These are phyloP conservation scores for Harpagifer antarcticus DNA, from an alignment of 2,797 vertebrate genomes.

Conservation along the genomic window DNA sequence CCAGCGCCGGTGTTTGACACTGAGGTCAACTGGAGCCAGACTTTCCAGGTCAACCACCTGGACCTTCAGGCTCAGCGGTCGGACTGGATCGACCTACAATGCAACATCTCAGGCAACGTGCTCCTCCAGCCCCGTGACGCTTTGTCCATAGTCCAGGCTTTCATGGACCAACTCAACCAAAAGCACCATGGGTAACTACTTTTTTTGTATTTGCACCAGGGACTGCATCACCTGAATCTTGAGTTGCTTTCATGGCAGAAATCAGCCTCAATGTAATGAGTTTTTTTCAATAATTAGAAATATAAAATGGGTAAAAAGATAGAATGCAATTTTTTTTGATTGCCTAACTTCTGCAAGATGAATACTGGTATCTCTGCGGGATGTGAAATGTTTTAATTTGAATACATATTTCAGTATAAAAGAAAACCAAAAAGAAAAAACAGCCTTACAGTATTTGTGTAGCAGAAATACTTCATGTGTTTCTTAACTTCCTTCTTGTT, in stretches of 20 bases:
- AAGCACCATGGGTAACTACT: conserved; percentile 86
- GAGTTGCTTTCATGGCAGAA: not conserved
- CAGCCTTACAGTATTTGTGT: not conserved
- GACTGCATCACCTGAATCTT: not conserved
- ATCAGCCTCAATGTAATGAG: not conserved
- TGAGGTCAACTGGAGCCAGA: conserved; percentile 91
- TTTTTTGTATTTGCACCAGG: not conserved
- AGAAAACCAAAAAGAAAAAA: not conserved
- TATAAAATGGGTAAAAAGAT: conserved; percentile 5
- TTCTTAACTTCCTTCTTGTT: not conserved
- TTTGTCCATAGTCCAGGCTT: conserved; percentile 83
- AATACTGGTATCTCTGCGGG: not conserved
- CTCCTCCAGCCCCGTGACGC: conserved; percentile 87
- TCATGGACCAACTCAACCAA: conserved; percentile 89
- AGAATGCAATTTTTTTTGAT: not conserved
- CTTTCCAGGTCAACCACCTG: conserved; percentile 85
- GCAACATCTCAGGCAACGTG: conserved; percentile 93
- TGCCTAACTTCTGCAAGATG: not conserved
- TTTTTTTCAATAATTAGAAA: not conserved
- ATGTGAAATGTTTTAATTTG: not conserved
- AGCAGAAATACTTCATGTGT: not conserved
- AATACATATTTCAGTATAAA: not conserved
- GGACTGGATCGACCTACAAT: conserved; percentile 91
- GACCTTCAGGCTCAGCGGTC: conserved; percentile 88
- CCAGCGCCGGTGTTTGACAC: conserved; percentile 82